phyloP scores from a whole-genome alignment of 2,888 invertebrate species.

The Drosophila robusta region DNA sequence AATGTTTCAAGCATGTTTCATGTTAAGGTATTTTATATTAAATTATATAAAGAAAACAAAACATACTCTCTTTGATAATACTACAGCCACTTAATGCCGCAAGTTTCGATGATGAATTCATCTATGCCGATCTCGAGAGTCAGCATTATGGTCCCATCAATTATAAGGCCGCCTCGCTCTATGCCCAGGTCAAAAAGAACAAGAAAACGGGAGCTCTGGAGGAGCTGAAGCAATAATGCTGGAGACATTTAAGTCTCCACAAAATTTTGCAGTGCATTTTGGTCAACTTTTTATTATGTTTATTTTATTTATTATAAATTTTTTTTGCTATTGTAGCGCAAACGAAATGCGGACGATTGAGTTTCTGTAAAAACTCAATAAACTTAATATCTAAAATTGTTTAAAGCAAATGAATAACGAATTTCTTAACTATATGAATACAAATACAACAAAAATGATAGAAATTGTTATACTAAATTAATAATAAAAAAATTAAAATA shows the following conservation, averaged over 20 bases:
- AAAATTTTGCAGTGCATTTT: constrained; percentile 60
- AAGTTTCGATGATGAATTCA: constrained; percentile 88
- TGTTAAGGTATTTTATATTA: constrained; percentile 7
- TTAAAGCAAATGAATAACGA: constrained; percentile 69
- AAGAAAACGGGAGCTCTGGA: constrained; percentile 83
- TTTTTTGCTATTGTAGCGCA: constrained; percentile 5
- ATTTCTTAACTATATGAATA: constrained; percentile 66
- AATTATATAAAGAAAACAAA: constrained; percentile 27
- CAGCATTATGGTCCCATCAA: constrained; percentile 96
- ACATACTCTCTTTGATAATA: constrained; percentile 27
- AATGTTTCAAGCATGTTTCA: constrained; percentile 31
- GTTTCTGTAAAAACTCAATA: constrained; percentile 56
- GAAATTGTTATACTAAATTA: constrained; percentile 59
- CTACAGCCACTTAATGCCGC: constrained; percentile 92
- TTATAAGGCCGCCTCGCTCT: constrained; percentile 95
- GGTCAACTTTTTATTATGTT: constrained; percentile 17
- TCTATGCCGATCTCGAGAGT: constrained; percentile 95
- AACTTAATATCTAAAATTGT: constrained; percentile 51
- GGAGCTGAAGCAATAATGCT: constrained; percentile 68
- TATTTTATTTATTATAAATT: constrained; percentile 11
- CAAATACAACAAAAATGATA: constrained; percentile 47
- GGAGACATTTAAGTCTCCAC: neutral
- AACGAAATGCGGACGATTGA: constrained; percentile 41
- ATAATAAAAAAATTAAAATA: constrained; percentile 10
- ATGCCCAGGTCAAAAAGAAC: constrained; percentile 90